Conservation (phyloP, 2,113 vertebrate genomes). For the Misgurnus anguillicaudatus region DNA sequence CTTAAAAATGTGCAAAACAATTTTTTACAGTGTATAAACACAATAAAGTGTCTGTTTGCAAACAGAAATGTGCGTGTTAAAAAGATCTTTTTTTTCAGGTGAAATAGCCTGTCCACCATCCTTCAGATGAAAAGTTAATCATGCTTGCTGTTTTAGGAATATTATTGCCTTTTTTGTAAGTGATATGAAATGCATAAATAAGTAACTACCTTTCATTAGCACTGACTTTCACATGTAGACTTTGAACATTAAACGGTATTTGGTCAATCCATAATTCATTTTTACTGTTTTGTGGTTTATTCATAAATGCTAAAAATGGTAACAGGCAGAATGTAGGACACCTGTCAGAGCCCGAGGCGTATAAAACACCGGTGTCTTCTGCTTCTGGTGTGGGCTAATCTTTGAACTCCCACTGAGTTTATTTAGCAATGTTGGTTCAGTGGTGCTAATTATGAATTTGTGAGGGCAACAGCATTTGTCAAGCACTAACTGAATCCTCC, state of each 20-base stretch:
- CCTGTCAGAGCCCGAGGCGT: neutral
- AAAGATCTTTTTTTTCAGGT: too few species aligned
- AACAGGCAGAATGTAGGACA: neutral
- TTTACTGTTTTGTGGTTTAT: constrained; percentile 6
- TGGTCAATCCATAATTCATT: neutral
- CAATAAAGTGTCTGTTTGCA: too few species aligned
- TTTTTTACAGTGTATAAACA: too few species aligned
- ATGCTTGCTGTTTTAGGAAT: too few species aligned
- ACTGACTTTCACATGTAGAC: neutral
- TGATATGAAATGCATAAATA: too few species aligned
- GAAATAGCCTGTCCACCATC: too few species aligned
- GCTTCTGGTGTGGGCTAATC: neutral
- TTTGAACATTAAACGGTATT: neutral
- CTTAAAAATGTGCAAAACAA: too few species aligned
- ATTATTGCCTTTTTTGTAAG: too few species aligned
- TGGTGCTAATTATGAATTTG: constrained; percentile 22
- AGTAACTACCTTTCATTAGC: too few species aligned
- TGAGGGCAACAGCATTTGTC: neutral
- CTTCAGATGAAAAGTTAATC: too few species aligned
- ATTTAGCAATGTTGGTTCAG: neutral
- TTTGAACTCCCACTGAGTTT: constrained; percentile 8
- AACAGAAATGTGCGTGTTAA: too few species aligned
- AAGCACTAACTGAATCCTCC: constrained; percentile 5
- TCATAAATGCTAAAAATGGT: neutral
- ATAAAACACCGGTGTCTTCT: neutral